Evolutionary conservation across 2,888 invertebrate genomes (phyloP).

Genomic region (Taenaris catops): DNA sequence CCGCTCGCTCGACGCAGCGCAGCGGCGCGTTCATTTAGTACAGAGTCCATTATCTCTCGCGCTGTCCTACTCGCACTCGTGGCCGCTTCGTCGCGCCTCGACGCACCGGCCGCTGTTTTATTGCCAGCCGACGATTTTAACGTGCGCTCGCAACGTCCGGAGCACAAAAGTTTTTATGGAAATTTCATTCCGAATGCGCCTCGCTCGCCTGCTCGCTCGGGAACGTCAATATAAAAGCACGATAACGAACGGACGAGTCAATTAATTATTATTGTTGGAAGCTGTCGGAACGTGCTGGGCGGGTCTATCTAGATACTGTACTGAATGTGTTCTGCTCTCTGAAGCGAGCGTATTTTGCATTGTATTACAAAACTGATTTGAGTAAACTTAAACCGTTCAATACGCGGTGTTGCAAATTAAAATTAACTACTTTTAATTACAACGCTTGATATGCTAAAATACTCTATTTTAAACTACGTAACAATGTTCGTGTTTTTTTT

Average conservation of each 20-base stretch:
- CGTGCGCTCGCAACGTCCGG: constrained; percentile 79
- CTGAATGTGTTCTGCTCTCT: constrained; percentile 36
- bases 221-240: constrained; percentile 79
- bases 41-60: constrained; percentile 73
- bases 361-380: constrained; percentile 29
- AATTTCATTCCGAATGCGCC: constrained; percentile 79
- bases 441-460: too few relatives aligned
- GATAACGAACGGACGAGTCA: constrained; percentile 80
- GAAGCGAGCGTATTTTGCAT: constrained; percentile 29
- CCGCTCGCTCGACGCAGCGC: constrained; percentile 59
- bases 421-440: too few relatives aligned
- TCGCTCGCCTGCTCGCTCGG: constrained; percentile 69
- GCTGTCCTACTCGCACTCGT: constrained; percentile 60
- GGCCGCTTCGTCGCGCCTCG: constrained; percentile 72
- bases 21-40: constrained; percentile 74
- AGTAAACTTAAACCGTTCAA: constrained; percentile 17
- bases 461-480: too few relatives aligned
- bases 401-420: constrained; percentile 12
- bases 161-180: constrained; percentile 81
- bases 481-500: too few relatives aligned
- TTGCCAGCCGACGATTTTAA: constrained; percentile 80
- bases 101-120: constrained; percentile 79
- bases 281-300: constrained; percentile 66
- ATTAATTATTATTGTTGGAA: constrained; percentile 79
- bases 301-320: constrained; percentile 53